phyloP scores from a whole-genome alignment of 2,797 vertebrate species.

The Apogon hyalosoma region DNA sequence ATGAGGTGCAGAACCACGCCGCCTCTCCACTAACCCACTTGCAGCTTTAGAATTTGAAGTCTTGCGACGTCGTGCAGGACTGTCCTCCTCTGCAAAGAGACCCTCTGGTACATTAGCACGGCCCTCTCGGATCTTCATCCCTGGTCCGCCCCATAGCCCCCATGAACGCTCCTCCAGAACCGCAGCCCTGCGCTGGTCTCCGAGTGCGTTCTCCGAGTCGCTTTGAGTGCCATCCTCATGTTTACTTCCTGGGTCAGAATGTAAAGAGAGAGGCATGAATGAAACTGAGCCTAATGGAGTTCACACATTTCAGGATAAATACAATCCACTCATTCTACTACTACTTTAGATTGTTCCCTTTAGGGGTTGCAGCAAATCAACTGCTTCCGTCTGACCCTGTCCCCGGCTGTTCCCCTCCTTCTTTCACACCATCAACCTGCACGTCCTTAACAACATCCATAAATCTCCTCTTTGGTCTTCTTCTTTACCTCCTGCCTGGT shows the following conservation, averaged over 20 bases:
- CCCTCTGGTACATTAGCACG: conserved; percentile 87
- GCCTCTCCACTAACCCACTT: conserved; percentile 74
- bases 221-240: conserved; percentile 97
- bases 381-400: too few species aligned
- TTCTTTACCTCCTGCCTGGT: too few species aligned
- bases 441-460: too few species aligned
- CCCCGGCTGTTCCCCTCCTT: too few species aligned
- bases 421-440: too few species aligned
- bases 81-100: conserved; percentile 91
- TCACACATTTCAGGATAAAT: background rate
- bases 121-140: conserved; percentile 84
- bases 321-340: background rate
- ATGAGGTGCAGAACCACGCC: conserved; percentile 75
- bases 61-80: conserved; percentile 90
- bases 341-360: too few species aligned
- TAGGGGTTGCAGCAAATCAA: too few species aligned
- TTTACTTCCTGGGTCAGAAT: conserved; percentile 87
- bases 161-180: conserved; percentile 82
- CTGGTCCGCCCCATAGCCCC: conserved; percentile 81
- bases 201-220: conserved; percentile 92
- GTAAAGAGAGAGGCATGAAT: background rate
- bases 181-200: conserved; percentile 87
- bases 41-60: conserved; percentile 85
- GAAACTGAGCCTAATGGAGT: background rate
- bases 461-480: too few species aligned